Conservation (phyloP, 35 echinoderm and acorn worm genomes). For the Ophioderma brevispina region DNA sequence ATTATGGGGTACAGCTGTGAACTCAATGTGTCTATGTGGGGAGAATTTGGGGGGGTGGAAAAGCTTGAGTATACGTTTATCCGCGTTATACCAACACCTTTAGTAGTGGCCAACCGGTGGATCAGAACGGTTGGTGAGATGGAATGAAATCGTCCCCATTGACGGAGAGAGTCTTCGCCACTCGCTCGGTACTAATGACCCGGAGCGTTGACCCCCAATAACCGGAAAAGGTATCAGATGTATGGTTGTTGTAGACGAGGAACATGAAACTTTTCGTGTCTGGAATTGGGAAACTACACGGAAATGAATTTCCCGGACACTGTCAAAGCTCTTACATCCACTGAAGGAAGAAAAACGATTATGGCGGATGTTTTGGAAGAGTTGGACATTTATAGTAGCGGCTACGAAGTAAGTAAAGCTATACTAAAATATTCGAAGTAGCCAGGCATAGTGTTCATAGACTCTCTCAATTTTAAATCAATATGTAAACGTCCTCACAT, state of each 20-base stretch:
- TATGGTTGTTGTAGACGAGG: conserved; percentile 85
- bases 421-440: too few species aligned
- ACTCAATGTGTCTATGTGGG: conserved; percentile 87
- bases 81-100: conserved; percentile 76
- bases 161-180: conserved; percentile 62
- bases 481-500: too few species aligned
- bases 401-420: conserved; percentile 82
- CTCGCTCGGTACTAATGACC: conserved; percentile 78
- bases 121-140: conserved; percentile 66
- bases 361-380: conserved; percentile 89
- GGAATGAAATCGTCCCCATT: conserved; percentile 67
- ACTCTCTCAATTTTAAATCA: too few species aligned
- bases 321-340: conserved; percentile 57
- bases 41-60: conserved; percentile 78
- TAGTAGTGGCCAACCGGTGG: conserved; percentile 68
- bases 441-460: too few species aligned
- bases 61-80: conserved; percentile 53
- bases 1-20: conserved; percentile 77
- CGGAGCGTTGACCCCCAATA: conserved; percentile 67
- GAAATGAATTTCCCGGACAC: conserved; percentile 11
- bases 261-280: conserved; percentile 77
- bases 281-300: conserved; percentile 88
- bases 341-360: conserved; percentile 70
- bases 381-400: conserved; percentile 66
- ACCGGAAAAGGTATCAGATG: conserved; percentile 58